phyloP scores from a whole-genome alignment of 2,888 invertebrate species.

The Nomada goodeniana region DNA sequence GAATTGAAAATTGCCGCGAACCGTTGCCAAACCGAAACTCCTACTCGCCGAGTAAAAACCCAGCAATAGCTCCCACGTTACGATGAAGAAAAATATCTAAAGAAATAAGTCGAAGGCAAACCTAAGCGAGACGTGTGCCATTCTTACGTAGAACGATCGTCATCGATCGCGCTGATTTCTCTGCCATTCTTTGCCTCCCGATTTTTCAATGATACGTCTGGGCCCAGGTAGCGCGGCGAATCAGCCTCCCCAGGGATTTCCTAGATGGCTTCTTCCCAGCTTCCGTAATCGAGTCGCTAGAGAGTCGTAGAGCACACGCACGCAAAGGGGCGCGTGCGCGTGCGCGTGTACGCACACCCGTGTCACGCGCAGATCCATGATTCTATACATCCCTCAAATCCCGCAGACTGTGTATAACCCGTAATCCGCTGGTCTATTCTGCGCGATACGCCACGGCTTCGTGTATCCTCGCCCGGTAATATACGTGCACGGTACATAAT shows the following conservation, averaged over 20 bases:
- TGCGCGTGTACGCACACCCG: constrained; percentile 33
- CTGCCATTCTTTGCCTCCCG: neutral
- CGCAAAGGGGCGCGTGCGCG: constrained; percentile 28
- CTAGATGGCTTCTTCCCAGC: constrained; percentile 76
- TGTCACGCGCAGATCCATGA: constrained; percentile 38
- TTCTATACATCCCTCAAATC: constrained; percentile 71
- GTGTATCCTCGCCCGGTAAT: constrained; percentile 69
- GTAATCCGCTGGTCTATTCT: constrained; percentile 76
- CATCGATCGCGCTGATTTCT: constrained; percentile 43
- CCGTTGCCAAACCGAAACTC: too few species aligned
- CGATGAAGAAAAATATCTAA: neutral
- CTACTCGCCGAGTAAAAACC: too few species aligned
- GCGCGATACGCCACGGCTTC: constrained; percentile 64
- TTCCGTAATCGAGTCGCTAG: constrained; percentile 73
- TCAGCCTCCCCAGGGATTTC: constrained; percentile 75
- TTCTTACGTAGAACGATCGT: neutral
- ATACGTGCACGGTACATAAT: constrained; percentile 66
- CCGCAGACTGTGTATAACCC: constrained; percentile 75
- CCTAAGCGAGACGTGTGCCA: neutral
- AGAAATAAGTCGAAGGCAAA: neutral
- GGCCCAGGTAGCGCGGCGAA: constrained; percentile 39
- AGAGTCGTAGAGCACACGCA: constrained; percentile 16
- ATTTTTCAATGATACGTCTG: constrained; percentile 42
- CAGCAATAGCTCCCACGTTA: too few species aligned
- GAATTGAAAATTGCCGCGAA: too few species aligned